Conservation (phyloP, 2,888 invertebrate genomes). For the Andrena bucephala region DNA sequence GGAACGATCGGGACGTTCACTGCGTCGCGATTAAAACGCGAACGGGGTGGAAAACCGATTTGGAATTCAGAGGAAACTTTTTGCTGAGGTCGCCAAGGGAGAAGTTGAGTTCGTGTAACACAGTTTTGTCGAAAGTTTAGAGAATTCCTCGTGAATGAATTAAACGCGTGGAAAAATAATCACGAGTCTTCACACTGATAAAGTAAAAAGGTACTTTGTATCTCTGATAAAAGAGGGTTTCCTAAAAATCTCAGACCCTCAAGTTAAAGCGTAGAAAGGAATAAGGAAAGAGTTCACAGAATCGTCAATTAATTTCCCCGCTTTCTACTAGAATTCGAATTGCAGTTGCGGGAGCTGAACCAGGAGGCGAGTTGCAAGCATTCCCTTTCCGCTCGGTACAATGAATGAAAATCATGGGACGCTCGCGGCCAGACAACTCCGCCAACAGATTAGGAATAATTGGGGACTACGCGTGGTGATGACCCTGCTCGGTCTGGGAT, state of each 20-base stretch:
- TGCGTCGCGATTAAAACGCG: not conserved
- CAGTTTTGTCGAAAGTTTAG: too few relatives aligned
- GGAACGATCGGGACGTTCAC: not conserved
- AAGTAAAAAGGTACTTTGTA: too few relatives aligned
- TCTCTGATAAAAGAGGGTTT: too few relatives aligned
- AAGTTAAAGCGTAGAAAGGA: not conserved
- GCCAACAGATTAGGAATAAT: conserved; percentile 55
- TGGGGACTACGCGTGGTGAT: conserved; percentile 30
- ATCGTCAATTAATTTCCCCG: not conserved
- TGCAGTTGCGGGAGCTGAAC: conserved; percentile 9
- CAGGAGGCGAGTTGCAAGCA: conserved; percentile 28
- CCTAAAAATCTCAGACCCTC: too few relatives aligned
- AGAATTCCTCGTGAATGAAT: too few relatives aligned
- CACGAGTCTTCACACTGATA: too few relatives aligned
- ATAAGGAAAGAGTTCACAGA: not conserved
- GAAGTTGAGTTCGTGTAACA: not conserved
- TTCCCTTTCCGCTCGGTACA: not conserved
- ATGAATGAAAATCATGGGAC: conserved; percentile 33
- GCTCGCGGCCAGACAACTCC: conserved; percentile 29
- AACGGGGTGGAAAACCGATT: not conserved
- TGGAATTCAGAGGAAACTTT: not conserved
- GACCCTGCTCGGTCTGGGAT: conserved; percentile 10
- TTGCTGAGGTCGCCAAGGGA: not conserved
- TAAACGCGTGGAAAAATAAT: too few relatives aligned
- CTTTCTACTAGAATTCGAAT: not conserved